phyloP scores from a whole-genome alignment of 2,113 vertebrate genomes.

The Syngnathus floridae region DNA sequence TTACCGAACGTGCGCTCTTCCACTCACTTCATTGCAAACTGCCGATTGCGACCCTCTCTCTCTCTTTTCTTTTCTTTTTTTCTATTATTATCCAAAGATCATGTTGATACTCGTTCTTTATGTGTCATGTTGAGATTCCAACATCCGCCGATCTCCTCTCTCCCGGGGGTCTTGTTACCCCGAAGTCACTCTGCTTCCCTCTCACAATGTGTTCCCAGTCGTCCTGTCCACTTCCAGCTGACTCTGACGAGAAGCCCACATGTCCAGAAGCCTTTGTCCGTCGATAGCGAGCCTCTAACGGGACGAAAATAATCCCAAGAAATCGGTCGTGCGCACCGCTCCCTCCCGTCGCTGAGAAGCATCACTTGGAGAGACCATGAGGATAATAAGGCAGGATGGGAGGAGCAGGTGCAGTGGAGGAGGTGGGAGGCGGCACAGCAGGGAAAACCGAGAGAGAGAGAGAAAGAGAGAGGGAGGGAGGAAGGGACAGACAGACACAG shows the following conservation, averaged over 20 bases:
- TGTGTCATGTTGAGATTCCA: conserved; percentile 6
- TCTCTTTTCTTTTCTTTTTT: not conserved
- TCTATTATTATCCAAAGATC: not conserved
- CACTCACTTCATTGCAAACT: conserved; percentile 48
- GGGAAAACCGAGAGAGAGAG: not conserved
- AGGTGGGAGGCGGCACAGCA: conserved; percentile 6
- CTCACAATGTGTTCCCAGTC: conserved; percentile 33
- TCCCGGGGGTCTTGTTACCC: conserved; percentile 47
- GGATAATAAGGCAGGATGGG: conserved; percentile 50
- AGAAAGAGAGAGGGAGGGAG: not conserved
- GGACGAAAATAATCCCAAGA: conserved; percentile 13
- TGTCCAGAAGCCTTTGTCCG: conserved; percentile 17
- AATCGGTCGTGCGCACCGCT: conserved; percentile 12
- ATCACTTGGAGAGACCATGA: conserved; percentile 46
- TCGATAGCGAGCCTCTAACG: conserved; percentile 2
- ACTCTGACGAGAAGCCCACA: conserved; percentile 22
- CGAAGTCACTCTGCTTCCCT: conserved; percentile 13
- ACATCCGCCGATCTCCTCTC: conserved; percentile 22
- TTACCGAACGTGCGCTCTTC: conserved; percentile 24
- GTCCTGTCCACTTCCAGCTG: conserved; percentile 17
- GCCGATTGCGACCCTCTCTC: conserved; percentile 2
- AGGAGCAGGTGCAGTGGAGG: conserved; percentile 48
- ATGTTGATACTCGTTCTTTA: conserved; percentile 26
- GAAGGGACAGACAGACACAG: no score
- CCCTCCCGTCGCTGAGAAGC: conserved; percentile 28